phyloP scores from a whole-genome alignment of 2,113 vertebrate genomes.

The Rattus rattus region DNA sequence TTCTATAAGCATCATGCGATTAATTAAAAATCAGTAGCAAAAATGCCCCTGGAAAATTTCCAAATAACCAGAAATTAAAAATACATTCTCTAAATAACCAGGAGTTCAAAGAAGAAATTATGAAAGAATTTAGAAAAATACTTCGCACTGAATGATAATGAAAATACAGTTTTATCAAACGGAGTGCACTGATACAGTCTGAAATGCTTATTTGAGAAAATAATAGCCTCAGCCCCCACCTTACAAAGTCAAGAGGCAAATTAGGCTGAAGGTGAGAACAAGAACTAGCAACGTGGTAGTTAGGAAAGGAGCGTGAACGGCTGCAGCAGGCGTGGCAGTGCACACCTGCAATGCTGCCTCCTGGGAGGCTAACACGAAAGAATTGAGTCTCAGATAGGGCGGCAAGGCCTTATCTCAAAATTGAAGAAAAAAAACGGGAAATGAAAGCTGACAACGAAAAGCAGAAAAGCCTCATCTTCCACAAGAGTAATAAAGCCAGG shows the following conservation, averaged over 20 bases:
- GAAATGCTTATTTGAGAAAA: constrained; percentile 34
- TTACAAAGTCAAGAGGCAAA: neutral
- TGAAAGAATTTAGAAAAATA: neutral
- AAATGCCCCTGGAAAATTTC: neutral
- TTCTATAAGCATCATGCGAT: neutral
- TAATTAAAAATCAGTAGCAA: neutral
- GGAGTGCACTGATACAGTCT: neutral
- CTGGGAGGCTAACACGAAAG: neutral
- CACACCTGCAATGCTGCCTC: neutral
- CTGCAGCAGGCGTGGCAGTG: neutral
- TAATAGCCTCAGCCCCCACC: neutral
- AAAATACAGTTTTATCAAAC: neutral
- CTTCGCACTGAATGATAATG: constrained; percentile 1
- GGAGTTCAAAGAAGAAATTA: constrained; percentile 14
- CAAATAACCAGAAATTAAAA: neutral
- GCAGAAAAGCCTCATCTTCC: neutral
- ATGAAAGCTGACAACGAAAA: neutral
- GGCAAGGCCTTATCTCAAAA: neutral
- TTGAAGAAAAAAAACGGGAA: neutral
- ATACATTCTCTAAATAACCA: neutral
- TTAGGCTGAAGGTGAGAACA: constrained; percentile 3
- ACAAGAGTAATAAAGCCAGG: neutral
- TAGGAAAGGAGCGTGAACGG: neutral
- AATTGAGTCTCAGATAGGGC: no score
- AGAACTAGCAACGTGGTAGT: neutral